Conservation (phyloP, 2,113 vertebrate genomes). For the Antigone vipio region DNA sequence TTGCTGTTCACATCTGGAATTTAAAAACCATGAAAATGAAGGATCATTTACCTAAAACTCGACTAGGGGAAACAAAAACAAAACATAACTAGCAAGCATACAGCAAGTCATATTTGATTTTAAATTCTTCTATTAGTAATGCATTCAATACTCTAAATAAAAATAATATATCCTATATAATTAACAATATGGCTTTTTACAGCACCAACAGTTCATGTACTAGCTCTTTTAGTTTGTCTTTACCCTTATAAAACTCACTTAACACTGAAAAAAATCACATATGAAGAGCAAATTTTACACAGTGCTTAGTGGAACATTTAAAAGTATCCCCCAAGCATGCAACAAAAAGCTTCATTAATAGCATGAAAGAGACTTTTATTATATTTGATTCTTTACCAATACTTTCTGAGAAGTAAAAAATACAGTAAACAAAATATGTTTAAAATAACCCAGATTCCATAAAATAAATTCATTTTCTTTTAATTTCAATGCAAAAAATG, state of each 20-base stretch:
- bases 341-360: conserved; percentile 42
- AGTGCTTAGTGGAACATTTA: not conserved
- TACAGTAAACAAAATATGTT: conserved; percentile 31
- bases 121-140: not conserved
- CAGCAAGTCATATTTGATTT: not conserved
- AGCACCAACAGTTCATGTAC: not conserved
- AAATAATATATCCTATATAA: not conserved
- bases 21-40: not conserved
- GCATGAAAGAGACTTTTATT: not conserved
- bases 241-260: not conserved
- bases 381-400: conserved; percentile 53
- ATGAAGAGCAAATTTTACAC: not conserved
- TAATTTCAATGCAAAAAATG: conserved; percentile 43
- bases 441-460: conserved; percentile 24
- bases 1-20: not conserved
- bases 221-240: not conserved
- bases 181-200: not conserved
- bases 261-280: not conserved
- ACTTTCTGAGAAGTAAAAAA: conserved; percentile 29
- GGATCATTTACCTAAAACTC: not conserved
- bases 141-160: not conserved
- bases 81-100: not conserved
- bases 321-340: not conserved
- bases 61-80: not conserved
- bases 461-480: conserved; percentile 66